These are phyloP conservation scores for Hemiscyllium ocellatum DNA, from an alignment of 2,113 vertebrate species.

Conservation along the genomic window DNA sequence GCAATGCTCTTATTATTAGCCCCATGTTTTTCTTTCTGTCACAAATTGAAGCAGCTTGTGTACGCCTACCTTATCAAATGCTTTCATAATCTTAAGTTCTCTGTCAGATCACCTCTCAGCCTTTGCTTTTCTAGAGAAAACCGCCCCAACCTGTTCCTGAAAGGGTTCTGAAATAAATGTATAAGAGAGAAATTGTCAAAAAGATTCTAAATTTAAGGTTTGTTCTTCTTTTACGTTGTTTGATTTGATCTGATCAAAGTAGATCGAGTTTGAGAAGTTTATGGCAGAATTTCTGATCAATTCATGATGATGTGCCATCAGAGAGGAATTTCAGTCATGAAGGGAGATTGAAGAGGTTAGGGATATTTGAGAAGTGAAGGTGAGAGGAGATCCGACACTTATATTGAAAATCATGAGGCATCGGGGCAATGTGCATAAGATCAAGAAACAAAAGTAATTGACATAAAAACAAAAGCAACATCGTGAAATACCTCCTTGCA, in stretches of 20 bases:
- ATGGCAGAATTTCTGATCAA: not conserved
- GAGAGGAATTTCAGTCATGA: too few species aligned
- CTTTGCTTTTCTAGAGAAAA: not conserved
- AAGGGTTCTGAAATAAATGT: not conserved
- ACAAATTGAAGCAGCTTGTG: not conserved
- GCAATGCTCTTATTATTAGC: not conserved
- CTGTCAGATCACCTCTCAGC: not conserved
- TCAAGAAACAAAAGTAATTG: too few species aligned
- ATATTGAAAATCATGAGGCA: too few species aligned
- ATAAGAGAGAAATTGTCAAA: not conserved
- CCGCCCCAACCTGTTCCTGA: not conserved
- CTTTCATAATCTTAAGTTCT: not conserved
- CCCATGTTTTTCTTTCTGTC: not conserved
- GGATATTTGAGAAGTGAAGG: too few species aligned
- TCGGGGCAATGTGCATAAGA: too few species aligned
- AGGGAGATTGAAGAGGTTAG: too few species aligned
- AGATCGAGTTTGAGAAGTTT: not conserved
- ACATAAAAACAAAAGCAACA: too few species aligned
- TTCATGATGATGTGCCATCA: not conserved
- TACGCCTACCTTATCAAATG: not conserved
- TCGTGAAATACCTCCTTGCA: too few species aligned
- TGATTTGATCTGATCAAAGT: not conserved
- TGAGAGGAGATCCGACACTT: too few species aligned
- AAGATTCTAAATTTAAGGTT: not conserved
- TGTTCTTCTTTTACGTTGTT: too few species aligned